Conservation (phyloP, 2,888 invertebrate genomes). For the Drosophila trichaetosa region DNA sequence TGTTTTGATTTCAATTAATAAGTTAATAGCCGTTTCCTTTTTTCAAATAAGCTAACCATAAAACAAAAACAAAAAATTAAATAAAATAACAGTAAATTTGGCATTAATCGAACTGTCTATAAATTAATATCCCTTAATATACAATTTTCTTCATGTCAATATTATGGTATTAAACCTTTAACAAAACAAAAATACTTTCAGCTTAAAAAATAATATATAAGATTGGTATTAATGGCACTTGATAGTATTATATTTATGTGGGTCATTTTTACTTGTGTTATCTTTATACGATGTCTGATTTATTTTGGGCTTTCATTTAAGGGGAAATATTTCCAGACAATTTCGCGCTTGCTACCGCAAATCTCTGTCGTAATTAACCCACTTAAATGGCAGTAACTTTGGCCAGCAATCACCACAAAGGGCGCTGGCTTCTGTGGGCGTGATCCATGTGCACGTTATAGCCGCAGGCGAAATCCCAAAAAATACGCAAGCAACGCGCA, state of each 20-base stretch:
- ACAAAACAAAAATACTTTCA: neutral
- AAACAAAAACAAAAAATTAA: neutral
- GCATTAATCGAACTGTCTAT: neutral
- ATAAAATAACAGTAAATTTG: neutral
- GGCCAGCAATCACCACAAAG: slow-evolving; percentile 44
- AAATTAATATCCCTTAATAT: neutral
- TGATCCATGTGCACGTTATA: slow-evolving; percentile 36
- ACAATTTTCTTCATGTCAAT: neutral
- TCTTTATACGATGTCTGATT: slow-evolving; percentile 17
- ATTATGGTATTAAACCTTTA: neutral
- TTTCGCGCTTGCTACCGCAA: slow-evolving; percentile 46
- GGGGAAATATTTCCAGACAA: slow-evolving; percentile 31
- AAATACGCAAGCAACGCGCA: slow-evolving; percentile 54
- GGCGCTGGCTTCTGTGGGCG: slow-evolving; percentile 50
- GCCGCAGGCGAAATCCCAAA: slow-evolving; percentile 41
- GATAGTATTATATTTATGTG: slow-evolving; percentile 5
- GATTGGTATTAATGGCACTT: neutral
- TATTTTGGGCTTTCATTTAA: slow-evolving; percentile 21
- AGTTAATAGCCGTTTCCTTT: neutral
- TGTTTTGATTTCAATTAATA: neutral
- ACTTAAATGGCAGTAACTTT: slow-evolving; percentile 62
- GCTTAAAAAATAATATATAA: neutral
- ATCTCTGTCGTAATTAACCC: slow-evolving; percentile 71
- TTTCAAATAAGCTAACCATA: neutral
- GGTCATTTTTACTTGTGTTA: slow-evolving; percentile 16